Conservation (phyloP, 2,888 invertebrate species). For the Psylliodes chrysocephalus region DNA sequence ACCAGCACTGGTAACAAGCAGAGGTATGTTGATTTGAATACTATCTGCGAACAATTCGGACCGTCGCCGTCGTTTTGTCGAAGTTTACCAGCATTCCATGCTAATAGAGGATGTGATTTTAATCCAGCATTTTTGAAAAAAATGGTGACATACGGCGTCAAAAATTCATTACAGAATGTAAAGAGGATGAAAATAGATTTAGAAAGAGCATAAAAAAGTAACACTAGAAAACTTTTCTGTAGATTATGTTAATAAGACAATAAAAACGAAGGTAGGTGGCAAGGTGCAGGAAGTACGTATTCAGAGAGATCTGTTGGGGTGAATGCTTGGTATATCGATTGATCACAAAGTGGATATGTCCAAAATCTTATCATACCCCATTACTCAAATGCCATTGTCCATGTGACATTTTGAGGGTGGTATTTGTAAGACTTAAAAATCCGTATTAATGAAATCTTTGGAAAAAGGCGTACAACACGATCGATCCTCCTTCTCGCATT, state of each 20-base stretch:
- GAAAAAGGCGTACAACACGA: not conserved
- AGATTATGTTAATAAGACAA: conserved; percentile 40
- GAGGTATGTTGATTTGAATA: conserved; percentile 39
- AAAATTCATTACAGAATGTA: conserved; percentile 18
- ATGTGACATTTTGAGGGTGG: conserved; percentile 46
- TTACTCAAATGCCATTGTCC: conserved; percentile 51
- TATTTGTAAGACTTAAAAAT: conserved; percentile 48
- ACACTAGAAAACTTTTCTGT: conserved; percentile 45
- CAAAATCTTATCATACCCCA: conserved; percentile 50
- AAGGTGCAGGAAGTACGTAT: conserved; percentile 40
- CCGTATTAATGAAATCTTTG: not conserved
- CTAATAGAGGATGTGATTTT: conserved; percentile 40
- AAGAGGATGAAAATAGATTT: conserved; percentile 43
- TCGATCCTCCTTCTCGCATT: conserved; percentile 13
- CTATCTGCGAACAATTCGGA: conserved; percentile 34
- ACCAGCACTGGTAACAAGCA: conserved; percentile 43
- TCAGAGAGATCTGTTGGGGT: conserved; percentile 23
- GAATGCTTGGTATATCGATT: conserved; percentile 33
- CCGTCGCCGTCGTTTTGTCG: conserved; percentile 34
- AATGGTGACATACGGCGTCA: conserved; percentile 6
- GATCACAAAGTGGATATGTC: conserved; percentile 36
- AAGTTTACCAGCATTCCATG: conserved; percentile 37
- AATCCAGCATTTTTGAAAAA: conserved; percentile 41
- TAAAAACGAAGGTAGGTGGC: conserved; percentile 41
- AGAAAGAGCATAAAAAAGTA: conserved; percentile 46